Base-by-base conservation (phyloP, 2,888 invertebrate species). In the Trimorus sp. region DNA sequence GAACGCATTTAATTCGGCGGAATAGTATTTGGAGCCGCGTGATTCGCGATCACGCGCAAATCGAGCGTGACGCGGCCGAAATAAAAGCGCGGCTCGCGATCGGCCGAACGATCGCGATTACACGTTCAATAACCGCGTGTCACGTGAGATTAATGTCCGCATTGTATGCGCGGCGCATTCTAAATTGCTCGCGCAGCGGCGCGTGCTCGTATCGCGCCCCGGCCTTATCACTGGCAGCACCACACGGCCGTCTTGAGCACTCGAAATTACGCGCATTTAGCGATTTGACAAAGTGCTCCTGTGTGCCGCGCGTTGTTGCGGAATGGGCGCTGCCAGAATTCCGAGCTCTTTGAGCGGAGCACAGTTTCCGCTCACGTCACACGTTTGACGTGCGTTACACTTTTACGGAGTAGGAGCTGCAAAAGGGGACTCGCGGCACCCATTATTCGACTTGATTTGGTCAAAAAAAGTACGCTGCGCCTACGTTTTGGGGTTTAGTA, bases 111-210 rank as follows among this genome's bases (percentile, higher is more conserved):
- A 37, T 16, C 63, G 54, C 73, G 63, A 63, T 63, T 63, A 73
- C 54, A 54, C 40, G 53, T 75, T 68, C 75, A 65, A 76, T 68
- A 69, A 76, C 69, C 68, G 68, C 66, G 60, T 70, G 77, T 77
- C 77, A 77, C 70, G 62, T 63, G 69, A 70, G 77, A 77, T 77
- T 69, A 77, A 77, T 70, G 77, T 42, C 16, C 14, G 54, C 59
- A 40, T 69, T 76, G 49, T 45, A 56, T 54, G 62, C 36, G 60
- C 54, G 37, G 16, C 62, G n/a, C 63, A 77, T 70, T 60, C 70
- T 54, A 59, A 70, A 77, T 77, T 77, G 63, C 69, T 70, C 77
- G 42, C 60, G 63, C 60, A 68, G 69, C 68, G 40, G 54, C 54
- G 26, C 36, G 45, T 2, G 63, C 15, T 51, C 42, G 37, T 58